Evolutionary conservation across 2,888 invertebrate genomes (phyloP), one percentile per base, ranked within the genome.

Genomic region (Noctua janthe): DNA sequence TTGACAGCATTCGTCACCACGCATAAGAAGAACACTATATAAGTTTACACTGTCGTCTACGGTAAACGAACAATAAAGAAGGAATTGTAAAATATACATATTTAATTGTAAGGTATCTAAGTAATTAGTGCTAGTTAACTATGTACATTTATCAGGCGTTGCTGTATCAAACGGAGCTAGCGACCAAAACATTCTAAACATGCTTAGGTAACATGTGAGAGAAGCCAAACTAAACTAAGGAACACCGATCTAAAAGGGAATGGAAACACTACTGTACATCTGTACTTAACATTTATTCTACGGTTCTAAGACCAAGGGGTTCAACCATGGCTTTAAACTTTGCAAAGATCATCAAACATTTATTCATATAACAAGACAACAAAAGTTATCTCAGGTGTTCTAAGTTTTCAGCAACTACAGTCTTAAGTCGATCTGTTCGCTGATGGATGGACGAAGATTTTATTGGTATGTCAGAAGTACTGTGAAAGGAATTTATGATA

Each of bases 141-240:
- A 59, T 54, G 7, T 43, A 54, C 39, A 73, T 74, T 47, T 59
- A 56, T 67, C 62, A 67, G 62, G 66, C 29, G 54, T 29, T 78
- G 64, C 43, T 70, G 69, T 81, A 73, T 87, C 86, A 86, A 85
- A 88, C 87, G 77, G 81, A 88, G 85, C 80, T 78, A 87, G 80
- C 76, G 76, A 76, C 83, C 79, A 78, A 83, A 87, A 88, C 90
- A 89, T 90, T 89, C 90, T 82, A 85, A 89, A 84, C 89, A 88
- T 79, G 87, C 79, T 88, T 87, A 13, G 15, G 2, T 59, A 29
- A 88, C 87, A 82, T 83, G 76, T 72, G 77, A 78, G 75, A 84
- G 82, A 84, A 89, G 85, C 86, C 81, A 47, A 73, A 81, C 87
- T 87, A 80, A 85, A 88, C 82, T 84, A 72, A 72, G 49, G 56